Conservation (phyloP, 1,140 invertebrate species). For the Calephelis virginiensis region DNA sequence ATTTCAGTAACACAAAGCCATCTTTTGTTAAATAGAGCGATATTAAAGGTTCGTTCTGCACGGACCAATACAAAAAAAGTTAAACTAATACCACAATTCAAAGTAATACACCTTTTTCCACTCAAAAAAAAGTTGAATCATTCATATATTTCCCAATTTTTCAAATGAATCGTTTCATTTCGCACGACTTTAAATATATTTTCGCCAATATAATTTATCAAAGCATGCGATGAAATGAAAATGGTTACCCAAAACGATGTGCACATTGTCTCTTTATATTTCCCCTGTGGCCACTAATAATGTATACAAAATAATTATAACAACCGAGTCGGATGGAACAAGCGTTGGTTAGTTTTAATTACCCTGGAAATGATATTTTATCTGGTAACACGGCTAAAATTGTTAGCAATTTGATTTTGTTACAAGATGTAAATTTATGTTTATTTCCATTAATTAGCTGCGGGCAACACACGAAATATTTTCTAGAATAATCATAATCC, state of each 20-base stretch:
- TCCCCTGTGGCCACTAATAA: slow-evolving; percentile 56
- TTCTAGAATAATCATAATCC: too few relatives aligned
- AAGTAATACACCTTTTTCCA: too few relatives aligned
- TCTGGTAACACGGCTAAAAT: slow-evolving; percentile 24
- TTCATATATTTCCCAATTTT: background rate
- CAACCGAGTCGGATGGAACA: slow-evolving; percentile 39
- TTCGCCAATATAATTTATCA: slow-evolving; percentile 35
- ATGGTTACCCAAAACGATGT: slow-evolving; percentile 38
- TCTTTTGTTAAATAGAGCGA: too few relatives aligned
- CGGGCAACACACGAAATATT: too few relatives aligned
- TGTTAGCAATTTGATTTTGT: slow-evolving; percentile 9
- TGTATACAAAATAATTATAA: slow-evolving; percentile 62
- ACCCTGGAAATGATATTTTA: slow-evolving; percentile 62
- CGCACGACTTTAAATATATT: slow-evolving; percentile 32
- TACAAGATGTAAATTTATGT: too few relatives aligned
- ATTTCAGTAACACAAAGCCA: too few relatives aligned
- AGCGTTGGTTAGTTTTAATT: slow-evolving; percentile 63
- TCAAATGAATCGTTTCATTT: background rate
- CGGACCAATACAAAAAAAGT: too few relatives aligned
- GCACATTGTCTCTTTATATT: slow-evolving; percentile 47
- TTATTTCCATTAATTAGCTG: too few relatives aligned
- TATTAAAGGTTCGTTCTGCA: too few relatives aligned
- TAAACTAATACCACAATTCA: too few relatives aligned
- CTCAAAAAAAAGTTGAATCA: slow-evolving; percentile 21
- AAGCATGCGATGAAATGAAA: slow-evolving; percentile 40